Evolutionary conservation across 2,888 invertebrate genomes (phyloP), one percentile per base, ranked within the genome.

Genomic region (Luperina nickerlii): DNA sequence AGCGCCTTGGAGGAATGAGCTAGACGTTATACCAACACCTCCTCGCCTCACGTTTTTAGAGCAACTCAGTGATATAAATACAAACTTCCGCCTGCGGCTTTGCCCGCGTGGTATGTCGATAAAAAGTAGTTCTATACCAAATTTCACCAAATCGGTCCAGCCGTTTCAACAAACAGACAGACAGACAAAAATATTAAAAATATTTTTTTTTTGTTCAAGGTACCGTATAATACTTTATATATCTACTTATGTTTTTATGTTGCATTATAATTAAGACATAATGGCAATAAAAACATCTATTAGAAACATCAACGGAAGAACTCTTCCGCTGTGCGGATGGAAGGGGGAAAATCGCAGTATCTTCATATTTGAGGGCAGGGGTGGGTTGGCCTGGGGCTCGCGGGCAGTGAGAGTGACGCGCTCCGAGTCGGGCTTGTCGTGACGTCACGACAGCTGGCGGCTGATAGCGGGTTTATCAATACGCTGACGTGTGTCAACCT

Each of bases 361-460:
- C 85, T 83, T 88, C 84, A 83, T 83, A 83, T 86, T 84, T 73
- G 82, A 82, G 89, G 88, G 90, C 88, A 89, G 89, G 91, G 90
- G 89, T 87, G 82, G 80, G 82, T 85, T 73, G 88, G 83, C 72
- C 20, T 32, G 69, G 62, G 62, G 54, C 38, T 80, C 66, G 80
- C 81, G 73, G 84, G 81, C 86, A 87, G 90, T 86, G 91, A 89
- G 90, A 89, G 94, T 95, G 95, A 95, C 95, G 94, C 92, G 92
- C 88, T 88, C 86, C 89, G 91, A 92, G 91, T 89, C 90, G 92
- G 90, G 90, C 86, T 90, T 90, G 89, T 81, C 81, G 91, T 95
- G 95, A 96, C 96, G 96, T 96, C 95, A 95, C 88, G 84, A 79
- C 94, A 94, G 94, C 95, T 95, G 94, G 91, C 89, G 87, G 83